Evolutionary conservation across 2,113 vertebrate species (phyloP).

Genomic region (Cebidichthys violaceus): DNA sequence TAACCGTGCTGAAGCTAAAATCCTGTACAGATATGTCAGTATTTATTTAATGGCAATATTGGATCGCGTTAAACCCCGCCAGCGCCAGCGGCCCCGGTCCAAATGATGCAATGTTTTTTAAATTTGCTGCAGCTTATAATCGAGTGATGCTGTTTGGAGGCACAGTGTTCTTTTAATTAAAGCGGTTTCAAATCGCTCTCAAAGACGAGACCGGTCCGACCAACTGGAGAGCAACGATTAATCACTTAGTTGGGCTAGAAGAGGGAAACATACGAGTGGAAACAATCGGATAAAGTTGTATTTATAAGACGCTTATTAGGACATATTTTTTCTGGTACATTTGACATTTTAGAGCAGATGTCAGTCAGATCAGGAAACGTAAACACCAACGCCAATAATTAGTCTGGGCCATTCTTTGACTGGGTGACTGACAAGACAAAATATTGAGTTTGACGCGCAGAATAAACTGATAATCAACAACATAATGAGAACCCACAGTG

Average conservation of each 20-base stretch:
- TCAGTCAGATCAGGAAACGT: constrained; percentile 31
- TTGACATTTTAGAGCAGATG: constrained; percentile 13
- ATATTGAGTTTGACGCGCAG: constrained; percentile 58
- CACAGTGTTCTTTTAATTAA: constrained; percentile 1
- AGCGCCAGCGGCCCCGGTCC: neutral
- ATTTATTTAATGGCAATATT: constrained; percentile 45
- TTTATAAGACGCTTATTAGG: neutral
- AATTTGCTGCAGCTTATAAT: constrained; percentile 35
- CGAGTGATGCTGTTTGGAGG: constrained; percentile 10
- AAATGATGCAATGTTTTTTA: constrained; percentile 25
- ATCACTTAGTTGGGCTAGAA: constrained; percentile 13
- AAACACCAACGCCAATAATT: constrained; percentile 52
- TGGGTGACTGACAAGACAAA: constrained; percentile 55
- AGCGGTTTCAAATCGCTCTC: neutral
- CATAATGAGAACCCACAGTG: constrained; percentile 51
- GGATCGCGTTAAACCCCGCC: constrained; percentile 24
- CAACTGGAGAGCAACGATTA: constrained; percentile 4
- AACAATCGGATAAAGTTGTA: neutral
- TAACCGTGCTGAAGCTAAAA: constrained; percentile 30
- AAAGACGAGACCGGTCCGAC: constrained; percentile 1
- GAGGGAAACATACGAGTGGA: too few relatives aligned
- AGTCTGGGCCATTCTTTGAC: constrained; percentile 44
- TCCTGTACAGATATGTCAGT: constrained; percentile 20
- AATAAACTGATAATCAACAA: constrained; percentile 62
- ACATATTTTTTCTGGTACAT: constrained; percentile 2